Base-by-base conservation (phyloP, 2,113 vertebrate species). In the Gorsachius goisagi region DNA sequence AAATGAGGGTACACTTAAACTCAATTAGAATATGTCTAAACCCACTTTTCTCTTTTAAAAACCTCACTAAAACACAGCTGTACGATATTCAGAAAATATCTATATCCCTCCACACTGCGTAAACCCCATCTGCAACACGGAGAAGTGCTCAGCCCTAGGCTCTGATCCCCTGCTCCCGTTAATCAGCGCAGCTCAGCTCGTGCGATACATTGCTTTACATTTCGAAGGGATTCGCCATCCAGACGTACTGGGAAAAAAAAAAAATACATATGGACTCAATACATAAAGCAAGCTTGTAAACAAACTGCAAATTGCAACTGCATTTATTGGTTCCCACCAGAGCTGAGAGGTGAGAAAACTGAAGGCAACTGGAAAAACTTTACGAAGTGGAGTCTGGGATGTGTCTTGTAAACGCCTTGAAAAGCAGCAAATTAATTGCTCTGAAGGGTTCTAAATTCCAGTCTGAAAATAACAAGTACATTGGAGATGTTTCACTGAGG, bases 151-250 rank as follows among this genome's bases (percentile, higher is more conserved):
- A 45, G 24, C 50, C 24, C 4, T 0, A 33, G 33, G 37, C 59
- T 53, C 12, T 2, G 52, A 55, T 5, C 26, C 44, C 24, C 44
- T 35, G 64, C 74, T 58, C 39, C 53, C 37, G 4, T 74, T 67
- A 44, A 41, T 32, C 67, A 59, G 47, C 5, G 3, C 27, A 12
- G 50, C 5, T 16, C 33, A 30, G 2, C 37, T 26, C 9, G 0
- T 15, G 23, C 1, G 26, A 58, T 26, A 10, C 0, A 2, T 9
- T 26, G 18, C 0, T 53, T 56, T 11, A 27, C 1, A 6, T 47
- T 91, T 44, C 79, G 11, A 49, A 90, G 45, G 90, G 77, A 85
- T 83, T 11, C 66, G 18, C 12, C 80, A 47, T 12, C 45, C 39
- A 53, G 10, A 21, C 35, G 10, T 0, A 4, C 27, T 41, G 55